Conservation (phyloP, 37 sponge, comb jelly and placozoan species). For the Bolinopsis microptera region DNA sequence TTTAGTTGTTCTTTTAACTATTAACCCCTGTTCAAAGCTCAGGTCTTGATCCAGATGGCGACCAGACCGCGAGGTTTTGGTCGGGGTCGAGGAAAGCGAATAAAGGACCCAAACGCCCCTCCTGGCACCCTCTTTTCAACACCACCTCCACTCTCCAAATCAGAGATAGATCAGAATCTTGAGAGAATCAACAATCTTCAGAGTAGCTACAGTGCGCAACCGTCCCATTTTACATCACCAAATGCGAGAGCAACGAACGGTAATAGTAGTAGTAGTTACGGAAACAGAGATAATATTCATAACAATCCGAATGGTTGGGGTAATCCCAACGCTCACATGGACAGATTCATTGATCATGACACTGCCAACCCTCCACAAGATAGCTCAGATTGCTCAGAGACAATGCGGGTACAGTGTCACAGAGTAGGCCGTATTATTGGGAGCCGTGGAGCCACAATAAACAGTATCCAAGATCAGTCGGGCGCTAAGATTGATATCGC, state of each 20-base stretch:
- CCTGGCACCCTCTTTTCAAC: slow-evolving; percentile 15
- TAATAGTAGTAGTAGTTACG: background rate
- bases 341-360: background rate
- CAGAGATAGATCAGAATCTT: background rate
- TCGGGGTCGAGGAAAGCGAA: slow-evolving; percentile 17
- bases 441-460: slow-evolving; percentile 33
- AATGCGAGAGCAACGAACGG: background rate
- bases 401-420: background rate
- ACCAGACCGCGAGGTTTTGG: slow-evolving; percentile 37
- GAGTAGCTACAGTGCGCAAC: background rate
- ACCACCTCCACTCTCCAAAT: slow-evolving; percentile 1
- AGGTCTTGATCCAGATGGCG: background rate
- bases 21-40: background rate
- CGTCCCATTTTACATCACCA: background rate
- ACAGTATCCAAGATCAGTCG: slow-evolving; percentile 1
- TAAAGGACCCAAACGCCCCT: background rate
- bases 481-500: slow-evolving; percentile 19
- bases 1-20: too few species aligned
- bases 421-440: slow-evolving; percentile 8
- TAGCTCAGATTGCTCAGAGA: background rate
- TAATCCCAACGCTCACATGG: background rate
- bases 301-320: background rate
- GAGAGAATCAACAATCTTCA: background rate
- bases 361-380: background rate
- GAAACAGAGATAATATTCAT: background rate